Evolutionary conservation across 2,888 invertebrate genomes (phyloP).

Genomic region (Melieria picta): DNA sequence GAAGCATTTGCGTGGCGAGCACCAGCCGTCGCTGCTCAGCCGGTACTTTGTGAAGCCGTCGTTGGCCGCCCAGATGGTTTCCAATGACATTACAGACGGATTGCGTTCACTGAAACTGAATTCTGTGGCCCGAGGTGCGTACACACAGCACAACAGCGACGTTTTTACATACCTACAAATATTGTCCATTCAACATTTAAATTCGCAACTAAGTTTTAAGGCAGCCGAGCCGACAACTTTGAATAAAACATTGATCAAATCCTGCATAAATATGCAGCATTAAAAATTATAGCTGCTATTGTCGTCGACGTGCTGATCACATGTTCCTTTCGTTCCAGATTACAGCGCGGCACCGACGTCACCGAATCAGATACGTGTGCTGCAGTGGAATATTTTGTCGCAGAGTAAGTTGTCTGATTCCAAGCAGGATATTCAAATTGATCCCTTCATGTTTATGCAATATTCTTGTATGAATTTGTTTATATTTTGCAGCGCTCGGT

Average conservation of each 20-base stretch:
- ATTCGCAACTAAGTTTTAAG: not conserved
- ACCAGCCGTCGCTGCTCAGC: slow-evolving; percentile 67
- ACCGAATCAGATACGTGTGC: slow-evolving; percentile 69
- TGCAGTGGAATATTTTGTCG: slow-evolving; percentile 79
- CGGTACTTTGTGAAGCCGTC: slow-evolving; percentile 60
- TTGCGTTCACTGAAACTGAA: slow-evolving; percentile 66
- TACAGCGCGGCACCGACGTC: slow-evolving; percentile 67
- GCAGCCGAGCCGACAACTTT: not conserved
- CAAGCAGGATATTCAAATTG: slow-evolving; percentile 28
- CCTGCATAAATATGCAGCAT: slow-evolving; percentile 27
- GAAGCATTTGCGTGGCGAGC: slow-evolving; percentile 65
- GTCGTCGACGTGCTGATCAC: slow-evolving; percentile 13
- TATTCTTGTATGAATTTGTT: slow-evolving; percentile 18
- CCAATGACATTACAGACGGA: slow-evolving; percentile 62
- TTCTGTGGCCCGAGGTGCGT: slow-evolving; percentile 66
- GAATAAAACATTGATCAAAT: slow-evolving; percentile 26
- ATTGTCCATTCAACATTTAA: not conserved
- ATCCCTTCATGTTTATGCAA: slow-evolving; percentile 1
- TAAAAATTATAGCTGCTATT: not conserved
- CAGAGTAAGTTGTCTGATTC: slow-evolving; percentile 70
- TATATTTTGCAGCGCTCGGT: slow-evolving; percentile 72
- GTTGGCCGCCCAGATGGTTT: slow-evolving; percentile 39
- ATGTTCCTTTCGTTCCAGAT: slow-evolving; percentile 52
- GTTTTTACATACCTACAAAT: not conserved
- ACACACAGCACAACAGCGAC: not conserved